Percentiles rank a stretch among this genome's conserved stretches.
Conservation (phyloP, 2,113 vertebrate genomes). For the Raja brachyura region DNA sequence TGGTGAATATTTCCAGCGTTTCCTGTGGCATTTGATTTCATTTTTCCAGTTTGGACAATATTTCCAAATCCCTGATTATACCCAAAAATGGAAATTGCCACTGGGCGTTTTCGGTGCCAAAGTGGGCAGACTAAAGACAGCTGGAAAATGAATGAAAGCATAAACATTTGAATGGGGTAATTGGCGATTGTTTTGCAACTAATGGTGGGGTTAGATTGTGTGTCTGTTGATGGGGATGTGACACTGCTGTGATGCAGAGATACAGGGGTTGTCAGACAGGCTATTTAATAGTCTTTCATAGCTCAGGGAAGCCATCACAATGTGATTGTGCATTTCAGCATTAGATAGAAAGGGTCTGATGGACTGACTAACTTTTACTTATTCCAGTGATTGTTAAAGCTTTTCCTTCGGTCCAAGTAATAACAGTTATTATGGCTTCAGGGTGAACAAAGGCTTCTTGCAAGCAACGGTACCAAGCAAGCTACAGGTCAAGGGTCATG, state of each 20-base stretch:
- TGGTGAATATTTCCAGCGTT: too few species aligned
- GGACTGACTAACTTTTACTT: slow-evolving; percentile 15
- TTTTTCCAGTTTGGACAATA: too few species aligned
- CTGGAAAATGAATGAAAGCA: neutral
- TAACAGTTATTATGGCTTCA: slow-evolving; percentile 16
- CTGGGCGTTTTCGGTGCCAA: neutral
- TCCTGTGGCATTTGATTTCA: too few species aligned
- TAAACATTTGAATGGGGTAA: neutral
- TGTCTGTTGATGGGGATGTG: neutral
- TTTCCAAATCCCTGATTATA: neutral
- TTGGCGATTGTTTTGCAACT: neutral
- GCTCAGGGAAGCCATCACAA: neutral
- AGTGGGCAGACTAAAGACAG: neutral
- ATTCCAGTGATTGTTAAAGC: neutral
- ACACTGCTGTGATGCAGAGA: neutral
- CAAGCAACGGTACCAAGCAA: neutral
- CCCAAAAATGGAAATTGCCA: neutral
- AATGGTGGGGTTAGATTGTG: slow-evolving; percentile 22
- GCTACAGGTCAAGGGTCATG: slow-evolving; percentile 17
- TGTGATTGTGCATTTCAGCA: neutral
- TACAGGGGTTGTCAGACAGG: neutral
- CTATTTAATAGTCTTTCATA: slow-evolving; percentile 11
- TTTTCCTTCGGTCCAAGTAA: slow-evolving; percentile 17
- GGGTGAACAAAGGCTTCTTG: slow-evolving; percentile 22
- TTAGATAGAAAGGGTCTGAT: neutral